phyloP scores from a whole-genome alignment of 2,888 invertebrate species.

The Rhingia campestris region DNA sequence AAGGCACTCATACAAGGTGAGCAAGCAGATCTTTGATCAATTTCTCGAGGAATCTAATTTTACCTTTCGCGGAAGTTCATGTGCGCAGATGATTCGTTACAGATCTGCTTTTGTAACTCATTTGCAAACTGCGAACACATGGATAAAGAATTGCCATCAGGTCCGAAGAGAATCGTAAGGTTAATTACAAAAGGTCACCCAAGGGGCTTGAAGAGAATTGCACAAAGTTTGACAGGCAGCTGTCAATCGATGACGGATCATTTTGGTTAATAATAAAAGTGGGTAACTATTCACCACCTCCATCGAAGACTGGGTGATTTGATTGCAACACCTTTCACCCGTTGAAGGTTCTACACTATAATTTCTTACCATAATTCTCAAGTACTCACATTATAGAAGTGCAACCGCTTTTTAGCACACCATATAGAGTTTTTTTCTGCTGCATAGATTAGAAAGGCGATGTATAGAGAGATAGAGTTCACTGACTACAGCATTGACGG shows the following conservation, averaged over 20 bases:
- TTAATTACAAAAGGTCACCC: constrained; percentile 41
- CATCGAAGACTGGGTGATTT: not conserved
- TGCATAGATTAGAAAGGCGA: constrained; percentile 26
- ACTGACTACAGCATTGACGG: constrained; percentile 32
- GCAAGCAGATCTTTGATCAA: not conserved
- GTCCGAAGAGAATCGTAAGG: constrained; percentile 38
- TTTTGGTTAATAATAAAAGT: too few relatives aligned
- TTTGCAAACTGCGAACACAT: constrained; percentile 17
- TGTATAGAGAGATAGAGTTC: constrained; percentile 38
- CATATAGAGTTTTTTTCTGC: constrained; percentile 16
- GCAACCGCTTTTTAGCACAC: constrained; percentile 57
- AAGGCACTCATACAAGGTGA: constrained; percentile 9
- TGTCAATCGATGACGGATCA: not conserved
- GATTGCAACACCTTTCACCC: constrained; percentile 49
- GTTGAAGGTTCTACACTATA: constrained; percentile 18
- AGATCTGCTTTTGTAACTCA: constrained; percentile 31
- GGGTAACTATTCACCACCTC: too few relatives aligned
- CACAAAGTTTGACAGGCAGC: not conserved
- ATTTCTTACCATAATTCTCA: constrained; percentile 44
- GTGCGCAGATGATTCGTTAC: constrained; percentile 31
- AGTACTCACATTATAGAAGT: constrained; percentile 40
- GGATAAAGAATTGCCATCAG: constrained; percentile 16
- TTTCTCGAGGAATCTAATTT: constrained; percentile 51
- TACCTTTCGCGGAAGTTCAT: constrained; percentile 71
- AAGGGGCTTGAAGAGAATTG: not conserved